Base-by-base conservation (phyloP, 2,113 vertebrate species). In the Albula glossodonta region DNA sequence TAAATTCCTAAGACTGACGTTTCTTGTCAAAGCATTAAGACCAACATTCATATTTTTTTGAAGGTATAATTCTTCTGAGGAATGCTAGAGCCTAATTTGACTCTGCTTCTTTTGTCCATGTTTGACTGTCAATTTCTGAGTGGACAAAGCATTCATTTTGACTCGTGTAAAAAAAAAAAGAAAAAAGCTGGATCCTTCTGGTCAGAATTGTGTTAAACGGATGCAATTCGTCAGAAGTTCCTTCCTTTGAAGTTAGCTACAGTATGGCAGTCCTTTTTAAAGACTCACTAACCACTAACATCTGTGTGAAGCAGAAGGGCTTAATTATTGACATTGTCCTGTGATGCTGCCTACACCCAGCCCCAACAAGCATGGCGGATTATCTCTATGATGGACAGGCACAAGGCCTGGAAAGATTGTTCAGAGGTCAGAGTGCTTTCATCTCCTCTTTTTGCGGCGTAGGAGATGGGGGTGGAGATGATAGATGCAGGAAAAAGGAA, bases 281-380 rank as follows among this genome's bases (percentile, higher is more conserved):
- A 84, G 31, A 52, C 53, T 66, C 50, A 19, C 56, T 66, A 74
- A n/a, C n/a, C 2, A 10, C 22, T 84, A 31, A 82, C 78, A 84
- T 87, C 84, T 87, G 86, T 66, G 53, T 9, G 70, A 15, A 41
- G 13, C 0, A 31, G 86, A 77, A 89, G 5, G 22, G 60, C n/a
- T 86, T 83, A 82, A 88, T 94, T 92, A 95, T 94, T 94, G 89
- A 94, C 93, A 90, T 66, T 48, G 88, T 85, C 52, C 81, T 78
- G 83, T 90, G 56, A 60, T 13, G 56, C 10, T 91, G 88, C 82
- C 70, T 53, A 83, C 83, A 82, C 15, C 5, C 53, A 7, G 9
- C 53, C 57, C 31, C 12, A 57, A 31, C 52, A 66, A 56, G 56
- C 25, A 22, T 31, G n/a, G 22, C 10, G 13, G 63, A 70, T 31